Base-by-base conservation (phyloP, 2,113 vertebrate species). In the Nannobrachium achirus region DNA sequence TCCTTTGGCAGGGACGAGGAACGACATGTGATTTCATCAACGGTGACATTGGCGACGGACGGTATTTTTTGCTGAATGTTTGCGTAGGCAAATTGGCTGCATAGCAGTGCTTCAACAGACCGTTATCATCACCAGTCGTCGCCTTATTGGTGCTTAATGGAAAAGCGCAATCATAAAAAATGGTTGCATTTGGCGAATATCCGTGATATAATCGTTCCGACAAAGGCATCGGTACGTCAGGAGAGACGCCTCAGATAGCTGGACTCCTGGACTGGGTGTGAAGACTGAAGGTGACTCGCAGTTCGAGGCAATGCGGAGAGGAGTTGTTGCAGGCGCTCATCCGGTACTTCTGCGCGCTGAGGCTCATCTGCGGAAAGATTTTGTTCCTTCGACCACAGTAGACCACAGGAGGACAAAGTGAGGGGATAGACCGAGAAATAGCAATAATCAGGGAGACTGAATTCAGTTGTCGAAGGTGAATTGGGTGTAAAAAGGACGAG, bases 301-400 rank as follows among this genome's bases (percentile, higher is more conserved):
- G 86, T 76, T 86, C 73, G 62, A 80, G 83, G 91, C 89, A 86
- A 95, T 96, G 95, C 94, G 89, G 94, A 93, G 88, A 88, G 78
- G 88, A 93, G 68, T 86, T 83, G 68, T 86, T 83, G 86, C 86
- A 77, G 73, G 76, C 89, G 80, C 88, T 78, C 71, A 78, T 81
- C 78, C 78, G 75, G 76, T 79, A 91, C 80, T 87, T 77, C 87
- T 85, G 86, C 90, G 77, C 73, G 88, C 89, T 74, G 84, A 87
- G 88, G 90, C 90, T 91, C 90, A 88, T 92, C 89, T 79, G 86
- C 80, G 73, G 87, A 66, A 69, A 83, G 58, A 86, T 76, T 81
- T 57, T 63, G 51, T 80, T 63, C 82, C 75, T 33, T 86, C 68
- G 80, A 44, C 50, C 56, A 52, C 61, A 70, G 68, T 83, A 80